Percentiles rank a stretch among this genome's conserved stretches.
Conservation (phyloP, 2,797 vertebrate genomes). For the Perdix hodgsoniae region DNA sequence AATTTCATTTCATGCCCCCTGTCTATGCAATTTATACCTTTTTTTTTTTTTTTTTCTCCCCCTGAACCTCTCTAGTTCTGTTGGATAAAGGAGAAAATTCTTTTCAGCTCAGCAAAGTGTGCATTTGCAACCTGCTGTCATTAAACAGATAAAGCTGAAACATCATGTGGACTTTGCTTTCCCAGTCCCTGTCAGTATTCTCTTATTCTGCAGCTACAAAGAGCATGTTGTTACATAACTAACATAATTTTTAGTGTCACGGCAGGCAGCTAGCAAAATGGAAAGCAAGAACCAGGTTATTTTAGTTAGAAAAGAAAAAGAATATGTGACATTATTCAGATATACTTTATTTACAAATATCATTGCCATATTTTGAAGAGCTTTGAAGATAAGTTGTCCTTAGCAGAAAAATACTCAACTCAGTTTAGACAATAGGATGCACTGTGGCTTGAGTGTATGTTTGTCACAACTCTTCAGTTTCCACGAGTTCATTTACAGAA, state of each 20-base stretch:
- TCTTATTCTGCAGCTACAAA: slow-evolving; percentile 65
- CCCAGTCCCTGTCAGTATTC: slow-evolving; percentile 55
- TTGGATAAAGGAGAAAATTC: not conserved
- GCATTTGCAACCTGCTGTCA: slow-evolving; percentile 35
- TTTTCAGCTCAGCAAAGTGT: slow-evolving; percentile 27
- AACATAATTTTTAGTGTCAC: slow-evolving; percentile 66
- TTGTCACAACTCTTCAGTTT: not conserved
- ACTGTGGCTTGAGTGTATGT: not conserved
- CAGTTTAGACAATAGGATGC: not conserved
- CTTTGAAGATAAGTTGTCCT: not conserved
- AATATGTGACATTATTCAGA: slow-evolving; percentile 23
- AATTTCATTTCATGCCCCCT: not conserved
- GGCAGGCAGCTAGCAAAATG: slow-evolving; percentile 54
- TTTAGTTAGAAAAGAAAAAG: slow-evolving; percentile 19
- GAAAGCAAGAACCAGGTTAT: slow-evolving; percentile 60
- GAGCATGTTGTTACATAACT: slow-evolving; percentile 64
- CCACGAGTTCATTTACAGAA: not conserved
- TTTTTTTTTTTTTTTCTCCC: not conserved
- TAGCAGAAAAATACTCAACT: not conserved
- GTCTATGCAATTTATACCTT: not conserved
- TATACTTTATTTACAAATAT: slow-evolving; percentile 34
- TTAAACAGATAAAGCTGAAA: slow-evolving; percentile 49
- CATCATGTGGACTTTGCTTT: slow-evolving; percentile 24
- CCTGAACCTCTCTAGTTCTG: not conserved
- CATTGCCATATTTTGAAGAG: not conserved